These are phyloP conservation scores for Leuctra nigra DNA, from an alignment of 2,888 invertebrate genomes.

Conservation along the genomic window DNA sequence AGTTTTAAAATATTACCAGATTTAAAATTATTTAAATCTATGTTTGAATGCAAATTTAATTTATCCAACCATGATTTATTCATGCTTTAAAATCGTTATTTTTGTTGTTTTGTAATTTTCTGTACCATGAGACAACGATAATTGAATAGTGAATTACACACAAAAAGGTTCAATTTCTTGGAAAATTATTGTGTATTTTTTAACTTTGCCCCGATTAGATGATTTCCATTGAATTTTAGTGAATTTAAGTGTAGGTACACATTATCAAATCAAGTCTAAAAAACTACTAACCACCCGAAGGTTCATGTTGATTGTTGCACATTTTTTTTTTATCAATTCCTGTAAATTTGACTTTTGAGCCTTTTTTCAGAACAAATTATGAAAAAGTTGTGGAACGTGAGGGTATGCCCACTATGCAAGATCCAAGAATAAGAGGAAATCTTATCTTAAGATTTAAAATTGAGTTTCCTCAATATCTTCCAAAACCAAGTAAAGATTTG, in stretches of 20 bases:
- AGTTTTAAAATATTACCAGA: slow-evolving; percentile 2
- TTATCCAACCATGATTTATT: no score
- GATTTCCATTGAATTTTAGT: no score
- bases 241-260: no score
- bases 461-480: slow-evolving; percentile 48
- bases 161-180: no score
- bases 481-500: slow-evolving; percentile 42
- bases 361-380: slow-evolving; percentile 50
- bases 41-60: no score
- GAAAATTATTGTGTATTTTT: slow-evolving; percentile 20
- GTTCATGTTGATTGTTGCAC: neutral
- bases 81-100: no score
- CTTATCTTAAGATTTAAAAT: slow-evolving; percentile 61
- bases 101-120: slow-evolving; percentile 10
- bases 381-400: slow-evolving; percentile 62
- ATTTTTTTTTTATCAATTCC: neutral
- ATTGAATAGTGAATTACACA: no score
- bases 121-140: no score
- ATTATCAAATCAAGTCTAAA: no score
- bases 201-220: slow-evolving; percentile 16
- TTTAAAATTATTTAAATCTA: no score
- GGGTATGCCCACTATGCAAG: slow-evolving; percentile 62
- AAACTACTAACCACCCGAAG: no score
- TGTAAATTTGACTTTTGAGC: neutral
- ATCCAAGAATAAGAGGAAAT: slow-evolving; percentile 57